phyloP scores from a whole-genome alignment of 2,888 invertebrate genomes.

The Chironomus riparius region DNA sequence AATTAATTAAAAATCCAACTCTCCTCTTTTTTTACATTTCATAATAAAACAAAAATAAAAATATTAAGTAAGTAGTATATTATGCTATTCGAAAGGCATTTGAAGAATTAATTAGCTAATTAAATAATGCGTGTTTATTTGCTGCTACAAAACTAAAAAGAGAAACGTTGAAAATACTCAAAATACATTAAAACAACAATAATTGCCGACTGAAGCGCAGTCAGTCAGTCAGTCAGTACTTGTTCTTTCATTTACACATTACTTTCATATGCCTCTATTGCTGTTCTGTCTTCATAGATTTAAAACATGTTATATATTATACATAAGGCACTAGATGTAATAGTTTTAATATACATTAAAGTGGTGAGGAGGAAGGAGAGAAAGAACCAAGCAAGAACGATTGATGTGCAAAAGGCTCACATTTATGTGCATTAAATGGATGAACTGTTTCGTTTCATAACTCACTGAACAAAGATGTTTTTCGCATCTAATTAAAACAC shows the following conservation, averaged over 20 bases:
- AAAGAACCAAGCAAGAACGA: neutral
- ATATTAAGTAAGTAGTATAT: neutral
- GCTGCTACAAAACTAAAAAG: neutral
- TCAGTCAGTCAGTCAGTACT: neutral
- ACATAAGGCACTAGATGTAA: too few species aligned
- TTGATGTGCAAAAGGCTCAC: slow-evolving; percentile 9
- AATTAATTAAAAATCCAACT: slow-evolving; percentile 1
- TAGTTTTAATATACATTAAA: neutral
- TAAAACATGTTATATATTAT: too few species aligned
- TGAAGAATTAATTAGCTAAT: slow-evolving; percentile 26
- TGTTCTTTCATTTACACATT: too few species aligned
- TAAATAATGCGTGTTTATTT: slow-evolving; percentile 24
- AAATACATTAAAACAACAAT: neutral
- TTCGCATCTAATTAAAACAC: slow-evolving; percentile 23
- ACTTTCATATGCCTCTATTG: too few species aligned
- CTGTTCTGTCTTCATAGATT: too few species aligned
- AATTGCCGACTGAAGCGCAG: neutral
- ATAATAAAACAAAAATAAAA: neutral
- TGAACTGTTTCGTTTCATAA: slow-evolving; percentile 24
- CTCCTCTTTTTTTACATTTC: neutral
- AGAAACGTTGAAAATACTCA: neutral
- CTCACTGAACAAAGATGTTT: slow-evolving; percentile 15
- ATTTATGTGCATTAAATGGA: slow-evolving; percentile 16
- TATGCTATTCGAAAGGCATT: neutral
- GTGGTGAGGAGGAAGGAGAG: neutral